Conservation (phyloP, 2,888 invertebrate species). For the Peribatodes rhomboidaria region DNA sequence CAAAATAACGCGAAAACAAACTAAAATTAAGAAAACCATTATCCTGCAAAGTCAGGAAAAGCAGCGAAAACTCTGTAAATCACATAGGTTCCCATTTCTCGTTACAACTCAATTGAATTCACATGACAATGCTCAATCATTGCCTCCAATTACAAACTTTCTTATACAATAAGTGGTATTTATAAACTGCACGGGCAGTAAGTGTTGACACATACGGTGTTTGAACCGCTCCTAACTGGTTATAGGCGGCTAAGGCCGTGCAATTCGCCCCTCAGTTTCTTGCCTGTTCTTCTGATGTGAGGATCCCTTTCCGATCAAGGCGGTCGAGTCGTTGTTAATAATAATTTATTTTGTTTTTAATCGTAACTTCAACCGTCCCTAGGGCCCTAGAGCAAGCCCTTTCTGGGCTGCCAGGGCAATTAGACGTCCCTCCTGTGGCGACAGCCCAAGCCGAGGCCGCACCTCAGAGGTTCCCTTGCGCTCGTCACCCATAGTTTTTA, state of each 20-base stretch:
- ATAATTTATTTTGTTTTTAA: too few species aligned
- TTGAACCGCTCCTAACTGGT: conserved; percentile 57
- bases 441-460: too few species aligned
- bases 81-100: conserved; percentile 24
- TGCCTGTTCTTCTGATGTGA: too few species aligned
- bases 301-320: too few species aligned
- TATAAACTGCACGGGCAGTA: conserved; percentile 60
- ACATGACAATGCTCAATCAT: conserved; percentile 56
- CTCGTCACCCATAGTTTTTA: too few species aligned
- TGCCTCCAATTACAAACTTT: conserved; percentile 57
- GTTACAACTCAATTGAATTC: conserved; percentile 45
- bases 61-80: conserved; percentile 13
- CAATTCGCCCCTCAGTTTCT: too few species aligned
- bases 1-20: neutral
- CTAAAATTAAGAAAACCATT: neutral
- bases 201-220: conserved; percentile 52
- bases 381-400: too few species aligned
- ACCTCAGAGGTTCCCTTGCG: too few species aligned
- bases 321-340: too few species aligned
- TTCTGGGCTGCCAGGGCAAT: too few species aligned
- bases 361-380: too few species aligned
- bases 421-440: too few species aligned
- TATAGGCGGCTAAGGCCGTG: conserved; percentile 31
- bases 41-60: neutral
- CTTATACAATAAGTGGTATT: conserved; percentile 64